A percentile compares a stretch with the other conserved stretches of the same genome.
phyloP scores from a whole-genome alignment of 1,140 invertebrate species.

The Caenorhabditis elegans region DNA sequence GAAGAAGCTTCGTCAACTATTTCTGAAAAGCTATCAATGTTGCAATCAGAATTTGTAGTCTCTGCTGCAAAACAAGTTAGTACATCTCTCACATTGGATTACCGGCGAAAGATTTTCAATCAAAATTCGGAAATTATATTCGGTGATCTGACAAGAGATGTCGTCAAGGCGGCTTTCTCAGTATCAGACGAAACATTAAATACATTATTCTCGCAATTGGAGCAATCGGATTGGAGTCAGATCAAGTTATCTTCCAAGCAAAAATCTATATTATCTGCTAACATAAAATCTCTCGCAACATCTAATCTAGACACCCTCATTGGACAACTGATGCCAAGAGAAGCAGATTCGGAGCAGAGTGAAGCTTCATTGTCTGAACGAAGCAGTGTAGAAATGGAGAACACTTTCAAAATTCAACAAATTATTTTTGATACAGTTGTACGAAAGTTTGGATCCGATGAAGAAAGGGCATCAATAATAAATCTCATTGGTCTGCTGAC shows the following conservation, averaged over 20 bases:
- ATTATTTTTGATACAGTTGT: neutral
- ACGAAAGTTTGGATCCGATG: neutral
- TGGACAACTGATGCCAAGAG: neutral
- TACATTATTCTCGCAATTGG: neutral
- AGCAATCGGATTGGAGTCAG: neutral
- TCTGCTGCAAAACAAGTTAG: conserved; percentile 11
- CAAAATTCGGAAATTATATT: neutral
- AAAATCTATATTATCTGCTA: neutral
- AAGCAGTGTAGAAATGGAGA: neutral
- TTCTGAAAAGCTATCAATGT: neutral
- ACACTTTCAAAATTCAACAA: neutral
- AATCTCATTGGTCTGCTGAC: neutral
- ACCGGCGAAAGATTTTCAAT: conserved; percentile 12
- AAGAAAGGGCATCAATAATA: neutral
- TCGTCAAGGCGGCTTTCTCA: neutral
- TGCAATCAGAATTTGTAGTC: neutral
- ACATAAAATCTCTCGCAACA: neutral
- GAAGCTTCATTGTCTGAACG: neutral
- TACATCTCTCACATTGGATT: neutral
- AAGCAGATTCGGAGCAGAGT: neutral
- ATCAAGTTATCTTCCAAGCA: neutral
- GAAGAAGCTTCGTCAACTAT: neutral
- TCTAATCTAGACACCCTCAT: neutral
- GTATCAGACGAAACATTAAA: neutral
- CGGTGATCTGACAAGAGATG: neutral